A percentile compares a stretch with the other conserved stretches of the same genome.
Evolutionary conservation across 1,140 invertebrate species (phyloP).

Genomic region (Camponotus pennsylvanicus): DNA sequence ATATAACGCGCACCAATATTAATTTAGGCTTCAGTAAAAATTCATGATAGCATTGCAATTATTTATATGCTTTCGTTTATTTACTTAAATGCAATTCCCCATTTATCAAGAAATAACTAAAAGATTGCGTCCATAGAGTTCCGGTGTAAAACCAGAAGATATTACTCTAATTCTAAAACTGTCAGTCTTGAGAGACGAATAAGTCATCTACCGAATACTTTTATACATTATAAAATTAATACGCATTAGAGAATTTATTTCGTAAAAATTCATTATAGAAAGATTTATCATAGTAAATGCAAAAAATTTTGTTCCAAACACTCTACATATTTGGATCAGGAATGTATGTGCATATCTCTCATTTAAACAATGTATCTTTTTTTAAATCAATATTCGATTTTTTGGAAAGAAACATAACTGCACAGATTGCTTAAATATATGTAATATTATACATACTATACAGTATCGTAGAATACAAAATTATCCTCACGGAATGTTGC

Average conservation of each 20-base stretch:
- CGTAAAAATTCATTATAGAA: background rate
- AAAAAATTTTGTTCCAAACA: background rate
- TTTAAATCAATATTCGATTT: background rate
- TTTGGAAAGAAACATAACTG: background rate
- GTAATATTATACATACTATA: too few relatives aligned
- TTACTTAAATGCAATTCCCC: constrained; percentile 51
- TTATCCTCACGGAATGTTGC: constrained; percentile 31
- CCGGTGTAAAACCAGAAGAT: constrained; percentile 34
- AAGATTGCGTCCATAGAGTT: background rate
- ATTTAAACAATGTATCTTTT: background rate
- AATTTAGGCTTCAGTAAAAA: background rate
- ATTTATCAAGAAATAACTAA: constrained; percentile 22
- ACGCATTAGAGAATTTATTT: too few relatives aligned
- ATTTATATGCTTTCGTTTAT: background rate
- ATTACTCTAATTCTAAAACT: constrained; percentile 28
- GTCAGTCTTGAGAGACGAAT: constrained; percentile 64
- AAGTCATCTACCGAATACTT: constrained; percentile 32
- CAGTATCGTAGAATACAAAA: constrained; percentile 16
- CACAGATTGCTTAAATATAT: background rate
- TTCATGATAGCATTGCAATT: constrained; percentile 1
- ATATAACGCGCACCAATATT: background rate
- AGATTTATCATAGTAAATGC: background rate
- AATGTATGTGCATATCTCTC: constrained; percentile 2
- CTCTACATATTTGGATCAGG: background rate
- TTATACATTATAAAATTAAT: background rate